Percentiles rank a stretch among this genome's conserved stretches.
phyloP scores from a whole-genome alignment of 2,888 invertebrate genomes.

The Polyploca ridens region DNA sequence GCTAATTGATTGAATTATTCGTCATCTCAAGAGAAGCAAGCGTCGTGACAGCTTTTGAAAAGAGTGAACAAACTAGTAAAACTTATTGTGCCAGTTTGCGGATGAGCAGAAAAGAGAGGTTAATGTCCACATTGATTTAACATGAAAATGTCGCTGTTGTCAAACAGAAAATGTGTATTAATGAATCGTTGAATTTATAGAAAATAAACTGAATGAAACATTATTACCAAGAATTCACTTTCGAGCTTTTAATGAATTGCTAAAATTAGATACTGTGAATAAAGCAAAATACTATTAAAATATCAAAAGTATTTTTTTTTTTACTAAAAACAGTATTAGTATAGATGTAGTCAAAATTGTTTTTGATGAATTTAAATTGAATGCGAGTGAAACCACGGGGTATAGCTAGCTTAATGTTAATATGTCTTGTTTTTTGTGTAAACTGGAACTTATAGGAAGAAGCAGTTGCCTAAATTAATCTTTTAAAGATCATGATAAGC shows the following conservation, averaged over 20 bases:
- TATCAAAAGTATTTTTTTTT: no score
- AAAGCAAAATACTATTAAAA: no score
- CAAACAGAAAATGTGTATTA: slow-evolving; percentile 26
- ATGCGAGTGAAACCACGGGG: no score
- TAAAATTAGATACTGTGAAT: not conserved
- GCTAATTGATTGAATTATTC: slow-evolving; percentile 14
- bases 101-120: slow-evolving; percentile 35
- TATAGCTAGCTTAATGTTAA: no score
- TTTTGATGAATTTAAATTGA: no score
- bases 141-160: slow-evolving; percentile 30
- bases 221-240: not conserved
- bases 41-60: slow-evolving; percentile 36
- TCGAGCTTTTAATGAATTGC: not conserved
- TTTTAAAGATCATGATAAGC: no score
- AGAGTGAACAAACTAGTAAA: slow-evolving; percentile 43
- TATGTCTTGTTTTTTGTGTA: no score
- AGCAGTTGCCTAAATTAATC: no score
- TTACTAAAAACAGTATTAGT: no score
- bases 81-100: slow-evolving; percentile 45
- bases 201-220: not conserved
- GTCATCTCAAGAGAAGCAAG: slow-evolving; percentile 18
- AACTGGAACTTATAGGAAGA: no score
- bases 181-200: slow-evolving; percentile 9
- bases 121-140: slow-evolving; percentile 41
- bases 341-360: no score